Evolutionary conservation across 1,140 invertebrate species (phyloP), one percentile per base, ranked within the genome.

Genomic region (Nilaparvata lugens): DNA sequence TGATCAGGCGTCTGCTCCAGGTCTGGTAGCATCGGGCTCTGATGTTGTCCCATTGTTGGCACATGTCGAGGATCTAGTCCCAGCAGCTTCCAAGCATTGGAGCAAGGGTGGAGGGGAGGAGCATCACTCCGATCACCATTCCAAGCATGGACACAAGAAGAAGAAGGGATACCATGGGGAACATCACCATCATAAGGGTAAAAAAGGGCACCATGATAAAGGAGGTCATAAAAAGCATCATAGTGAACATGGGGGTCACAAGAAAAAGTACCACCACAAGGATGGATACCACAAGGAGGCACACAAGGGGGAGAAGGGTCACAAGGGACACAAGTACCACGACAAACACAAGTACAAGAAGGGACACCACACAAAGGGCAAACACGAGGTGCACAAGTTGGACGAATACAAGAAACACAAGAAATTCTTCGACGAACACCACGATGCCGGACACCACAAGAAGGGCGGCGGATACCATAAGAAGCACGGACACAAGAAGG

Each of bases 351-450:
- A 74, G 53, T 81, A 81, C 72, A 80, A 83, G 52, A 84, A 83
- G 69, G 82, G 81, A 0, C 81, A 83, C 69, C 78, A 78, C 72
- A 81, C 79, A 55, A 80, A 83, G 64, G 81, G 81, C 23, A 80
- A 81, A 62, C 84, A 86, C 67, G 82, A 85, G 63, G 77, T 85
- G 1, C 82, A 86, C 68, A 85, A 87, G 65, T 70, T 84, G 58
- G 84, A 87, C 71, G 84, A 86, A 67, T 86, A 77, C 70, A 84
- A 85, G 67, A 87, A 86, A 66, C 79, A 85, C 59, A 84, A 85
- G 60, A 80, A 86, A 68, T 83, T 83, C 75, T 83, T 80, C 72
- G 81, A 83, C 65, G 81, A 83, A 69, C 78, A 82, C 66, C 81
- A 83, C 68, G 80, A 82, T 63, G 76, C 74, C 61, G 82, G 81